Evolutionary conservation across 2,888 invertebrate species (phyloP).

Genomic region (Phyto melanocephala): DNA sequence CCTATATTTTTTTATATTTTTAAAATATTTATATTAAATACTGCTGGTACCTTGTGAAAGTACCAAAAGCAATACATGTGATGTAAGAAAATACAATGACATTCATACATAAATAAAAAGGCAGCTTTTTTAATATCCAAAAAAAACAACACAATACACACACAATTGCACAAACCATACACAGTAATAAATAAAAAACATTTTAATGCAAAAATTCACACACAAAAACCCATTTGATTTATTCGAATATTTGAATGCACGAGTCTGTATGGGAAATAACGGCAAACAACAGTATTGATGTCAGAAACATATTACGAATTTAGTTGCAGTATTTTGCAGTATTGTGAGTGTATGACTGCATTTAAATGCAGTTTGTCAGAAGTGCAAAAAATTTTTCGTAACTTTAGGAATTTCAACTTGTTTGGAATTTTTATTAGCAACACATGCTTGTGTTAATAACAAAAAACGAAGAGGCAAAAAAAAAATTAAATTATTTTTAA

Average conservation of each 20-base stretch:
- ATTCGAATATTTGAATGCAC: not conserved
- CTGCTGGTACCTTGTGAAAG: not conserved
- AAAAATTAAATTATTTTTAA: not conserved
- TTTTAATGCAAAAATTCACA: not conserved
- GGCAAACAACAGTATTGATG: slow-evolving; percentile 1
- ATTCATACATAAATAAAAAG: not conserved
- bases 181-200: not conserved
- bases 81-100: not conserved
- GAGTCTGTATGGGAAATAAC: not conserved
- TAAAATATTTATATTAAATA: too few species aligned
- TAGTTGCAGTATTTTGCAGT: not conserved
- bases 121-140: not conserved
- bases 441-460: not conserved
- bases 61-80: not conserved
- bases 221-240: not conserved
- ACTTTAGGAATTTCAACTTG: too few species aligned
- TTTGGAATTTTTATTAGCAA: slow-evolving; percentile 10
- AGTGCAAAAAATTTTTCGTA: not conserved
- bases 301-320: slow-evolving; percentile 2
- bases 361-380: not conserved
- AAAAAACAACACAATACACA: not conserved
- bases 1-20: too few species aligned
- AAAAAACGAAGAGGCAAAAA: not conserved
- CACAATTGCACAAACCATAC: not conserved
- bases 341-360: not conserved